phyloP scores from a whole-genome alignment of 2,888 invertebrate species.

The Strigamia maritima region DNA sequence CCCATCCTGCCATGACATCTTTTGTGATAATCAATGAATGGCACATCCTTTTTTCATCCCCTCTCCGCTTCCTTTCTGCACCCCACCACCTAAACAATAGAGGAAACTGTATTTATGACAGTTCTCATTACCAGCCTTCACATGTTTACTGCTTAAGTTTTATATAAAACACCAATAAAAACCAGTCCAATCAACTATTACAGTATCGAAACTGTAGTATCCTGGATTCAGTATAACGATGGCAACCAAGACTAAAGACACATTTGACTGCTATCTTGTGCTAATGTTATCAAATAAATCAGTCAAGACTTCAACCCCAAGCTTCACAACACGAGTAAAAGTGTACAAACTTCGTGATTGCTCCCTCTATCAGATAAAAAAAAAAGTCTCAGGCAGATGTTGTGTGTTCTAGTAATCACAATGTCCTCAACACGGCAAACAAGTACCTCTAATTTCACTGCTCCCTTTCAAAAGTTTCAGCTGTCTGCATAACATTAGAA shows the following conservation, averaged over 20 bases:
- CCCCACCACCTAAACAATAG: not conserved
- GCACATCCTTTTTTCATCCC: not conserved
- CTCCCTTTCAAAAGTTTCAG: not conserved
- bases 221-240: no score
- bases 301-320: no score
- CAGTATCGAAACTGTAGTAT: no score
- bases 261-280: no score
- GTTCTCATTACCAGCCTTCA: not conserved
- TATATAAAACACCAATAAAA: not conserved
- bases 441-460: not conserved
- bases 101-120: not conserved
- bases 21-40: not conserved
- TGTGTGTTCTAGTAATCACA: no score
- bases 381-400: no score
- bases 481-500: not conserved
- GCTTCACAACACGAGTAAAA: no score
- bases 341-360: no score
- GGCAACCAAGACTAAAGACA: no score
- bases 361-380: no score
- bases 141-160: not conserved
- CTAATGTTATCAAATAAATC: no score
- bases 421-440: not conserved
- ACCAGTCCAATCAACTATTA: not conserved
- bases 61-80: not conserved
- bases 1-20: not conserved